Evolutionary conservation across 2,888 invertebrate genomes (phyloP), one percentile per base, ranked within the genome.

Genomic region (Crematogaster levior): DNA sequence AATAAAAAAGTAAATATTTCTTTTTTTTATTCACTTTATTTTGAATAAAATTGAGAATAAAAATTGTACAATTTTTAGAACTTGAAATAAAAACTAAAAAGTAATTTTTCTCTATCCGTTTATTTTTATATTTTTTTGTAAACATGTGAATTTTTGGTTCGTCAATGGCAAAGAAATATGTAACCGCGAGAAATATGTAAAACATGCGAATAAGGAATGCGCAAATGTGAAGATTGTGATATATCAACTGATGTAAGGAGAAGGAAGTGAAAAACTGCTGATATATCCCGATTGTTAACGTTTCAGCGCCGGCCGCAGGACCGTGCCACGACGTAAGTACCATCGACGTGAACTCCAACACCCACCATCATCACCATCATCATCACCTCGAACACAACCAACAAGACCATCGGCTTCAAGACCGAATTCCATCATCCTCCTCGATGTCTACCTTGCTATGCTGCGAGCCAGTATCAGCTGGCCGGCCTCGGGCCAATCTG

Each of bases 401-500:
- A 30, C 84, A 72, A 61, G 66, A 81, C 10, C 79, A 65, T 53
- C 75, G 51, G 53, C 53, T 61, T 34, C 82, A 81, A 66, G 81
- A 77, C 53, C 83, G 83, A 34, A 61, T 68, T 30, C 46, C 68
- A 10, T 56, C 73, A 30, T 21, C 81, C 56, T 77, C 86, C 63
- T 72, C 89, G 77, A 95, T 95, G 95, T 95, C 95, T 94, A 94
- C 95, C 91, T 91, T 94, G 89, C 95, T 95, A 91, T 95, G 95
- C 93, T 94, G 95, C 93, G 95, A 95, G 93, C 93, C 94, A 89
- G 91, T 91, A 30, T 85, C 92, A 80, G 91, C 92, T 79, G 94
- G 94, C 85, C 95, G 95, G 87, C 94, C 95, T 91, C 95, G 96
- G 87, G 95, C 95, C 93, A 95, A 95, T 88, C 95, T 96, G 87